phyloP scores from a whole-genome alignment of 2,888 invertebrate genomes.

The Amphipyra tragopoginis region DNA sequence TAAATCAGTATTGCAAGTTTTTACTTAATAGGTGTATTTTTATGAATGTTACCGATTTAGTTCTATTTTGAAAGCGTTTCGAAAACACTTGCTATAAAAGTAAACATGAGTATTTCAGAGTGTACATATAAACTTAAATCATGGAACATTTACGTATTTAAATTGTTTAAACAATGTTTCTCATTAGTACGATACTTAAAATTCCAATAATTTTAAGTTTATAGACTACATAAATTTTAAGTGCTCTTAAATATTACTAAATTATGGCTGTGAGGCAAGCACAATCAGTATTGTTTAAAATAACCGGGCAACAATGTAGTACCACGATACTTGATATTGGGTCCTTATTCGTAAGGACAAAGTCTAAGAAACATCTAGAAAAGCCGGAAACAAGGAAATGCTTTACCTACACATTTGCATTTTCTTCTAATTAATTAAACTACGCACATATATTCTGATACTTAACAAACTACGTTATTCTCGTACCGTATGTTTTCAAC shows the following conservation, averaged over 20 bases:
- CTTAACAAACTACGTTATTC: conserved; percentile 7
- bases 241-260: conserved; percentile 43
- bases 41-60: not conserved
- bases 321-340: not conserved
- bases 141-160: conserved; percentile 12
- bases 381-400: not conserved
- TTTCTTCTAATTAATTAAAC: conserved; percentile 10
- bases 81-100: not conserved
- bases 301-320: conserved; percentile 28
- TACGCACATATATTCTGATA: conserved; percentile 4
- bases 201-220: conserved; percentile 35
- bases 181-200: conserved; percentile 22
- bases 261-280: conserved; percentile 56
- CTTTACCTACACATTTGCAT: conserved; percentile 14
- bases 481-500: conserved; percentile 22
- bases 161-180: conserved; percentile 31
- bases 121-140: conserved; percentile 12
- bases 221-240: conserved; percentile 34
- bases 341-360: not conserved
- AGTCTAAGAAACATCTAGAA: conserved; percentile 4
- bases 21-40: not conserved
- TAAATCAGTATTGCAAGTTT: no score
- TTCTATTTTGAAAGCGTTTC: not conserved
- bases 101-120: conserved; percentile 13
- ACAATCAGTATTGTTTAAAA: conserved; percentile 45